phyloP scores from a whole-genome alignment of 2,113 vertebrate genomes.

The Anser cygnoides region DNA sequence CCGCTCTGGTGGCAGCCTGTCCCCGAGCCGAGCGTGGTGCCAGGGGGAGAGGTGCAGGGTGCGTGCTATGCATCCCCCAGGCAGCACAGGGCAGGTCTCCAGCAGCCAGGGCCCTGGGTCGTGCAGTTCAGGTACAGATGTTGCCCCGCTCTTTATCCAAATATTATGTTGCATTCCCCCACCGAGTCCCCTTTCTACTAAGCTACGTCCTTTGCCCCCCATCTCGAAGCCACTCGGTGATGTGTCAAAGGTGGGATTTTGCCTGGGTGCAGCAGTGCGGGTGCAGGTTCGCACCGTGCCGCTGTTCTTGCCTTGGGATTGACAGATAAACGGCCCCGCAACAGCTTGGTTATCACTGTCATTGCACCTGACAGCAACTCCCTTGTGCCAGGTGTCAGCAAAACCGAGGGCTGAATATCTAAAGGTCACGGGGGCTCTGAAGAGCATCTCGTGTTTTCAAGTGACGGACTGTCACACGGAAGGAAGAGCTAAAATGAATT shows the following conservation, averaged over 20 bases:
- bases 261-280: background rate
- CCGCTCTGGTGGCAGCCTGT: accelerated
- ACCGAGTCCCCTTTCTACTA: background rate
- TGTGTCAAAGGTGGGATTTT: accelerated
- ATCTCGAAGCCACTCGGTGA: background rate
- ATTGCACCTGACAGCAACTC: background rate
- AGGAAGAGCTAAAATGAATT: background rate
- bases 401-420: constrained; percentile 40
- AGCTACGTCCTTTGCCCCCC: background rate
- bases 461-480: constrained; percentile 15
- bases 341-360: background rate
- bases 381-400: constrained; percentile 34
- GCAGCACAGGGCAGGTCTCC: too few relatives aligned
- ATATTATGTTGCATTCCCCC: background rate
- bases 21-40: too few relatives aligned
- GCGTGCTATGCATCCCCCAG: too few relatives aligned
- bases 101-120: too few relatives aligned
- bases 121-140: too few relatives aligned
- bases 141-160: background rate
- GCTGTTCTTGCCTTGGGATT: background rate
- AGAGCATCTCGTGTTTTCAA: constrained; percentile 38
- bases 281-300: background rate
- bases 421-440: constrained; percentile 37
- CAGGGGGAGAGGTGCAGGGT: too few relatives aligned
- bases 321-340: background rate